These are phyloP conservation scores for Brachirus orientalis DNA, from an alignment of 2,113 vertebrate genomes.

Conservation along the genomic window DNA sequence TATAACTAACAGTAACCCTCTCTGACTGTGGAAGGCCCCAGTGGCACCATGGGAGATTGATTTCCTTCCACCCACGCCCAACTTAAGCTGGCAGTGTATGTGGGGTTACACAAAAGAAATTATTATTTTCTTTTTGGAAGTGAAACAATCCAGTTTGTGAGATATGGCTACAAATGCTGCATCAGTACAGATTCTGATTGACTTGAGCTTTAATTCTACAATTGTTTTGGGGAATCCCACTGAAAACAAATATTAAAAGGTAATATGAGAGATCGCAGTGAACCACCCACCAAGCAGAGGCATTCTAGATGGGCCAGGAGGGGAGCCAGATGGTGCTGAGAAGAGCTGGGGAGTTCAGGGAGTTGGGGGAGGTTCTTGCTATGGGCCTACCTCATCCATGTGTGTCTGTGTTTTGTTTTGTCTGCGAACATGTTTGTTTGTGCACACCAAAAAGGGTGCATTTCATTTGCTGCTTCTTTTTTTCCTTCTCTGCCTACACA, in stretches of 20 bases:
- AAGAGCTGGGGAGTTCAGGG: slow-evolving; percentile 64
- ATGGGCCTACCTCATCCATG: slow-evolving; percentile 44
- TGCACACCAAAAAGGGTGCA: background rate
- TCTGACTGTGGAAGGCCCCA: slow-evolving; percentile 41
- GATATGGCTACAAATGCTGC: slow-evolving; percentile 16
- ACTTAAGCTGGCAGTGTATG: slow-evolving; percentile 38
- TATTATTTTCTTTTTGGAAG: background rate
- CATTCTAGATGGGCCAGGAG: slow-evolving; percentile 71
- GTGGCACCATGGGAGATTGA: slow-evolving; percentile 53
- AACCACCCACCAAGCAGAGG: slow-evolving; percentile 54
- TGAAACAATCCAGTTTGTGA: slow-evolving; percentile 13
- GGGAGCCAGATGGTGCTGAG: slow-evolving; percentile 80
- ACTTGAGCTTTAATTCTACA: slow-evolving; percentile 16
- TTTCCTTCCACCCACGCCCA: slow-evolving; percentile 56
- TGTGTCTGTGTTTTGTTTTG: slow-evolving; percentile 19
- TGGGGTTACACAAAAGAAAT: slow-evolving; percentile 39
- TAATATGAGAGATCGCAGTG: slow-evolving; percentile 18
- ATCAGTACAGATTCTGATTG: slow-evolving; percentile 13
- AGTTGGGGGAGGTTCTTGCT: slow-evolving; percentile 62
- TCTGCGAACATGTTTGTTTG: slow-evolving; percentile 11
- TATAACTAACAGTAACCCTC: slow-evolving; percentile 31
- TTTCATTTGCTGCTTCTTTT: no score
- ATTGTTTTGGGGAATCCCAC: slow-evolving; percentile 57
- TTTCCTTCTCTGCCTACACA: no score
- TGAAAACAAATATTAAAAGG: slow-evolving; percentile 23